Conservation (phyloP, 1,140 invertebrate genomes). For the Eulimnadia texana region DNA sequence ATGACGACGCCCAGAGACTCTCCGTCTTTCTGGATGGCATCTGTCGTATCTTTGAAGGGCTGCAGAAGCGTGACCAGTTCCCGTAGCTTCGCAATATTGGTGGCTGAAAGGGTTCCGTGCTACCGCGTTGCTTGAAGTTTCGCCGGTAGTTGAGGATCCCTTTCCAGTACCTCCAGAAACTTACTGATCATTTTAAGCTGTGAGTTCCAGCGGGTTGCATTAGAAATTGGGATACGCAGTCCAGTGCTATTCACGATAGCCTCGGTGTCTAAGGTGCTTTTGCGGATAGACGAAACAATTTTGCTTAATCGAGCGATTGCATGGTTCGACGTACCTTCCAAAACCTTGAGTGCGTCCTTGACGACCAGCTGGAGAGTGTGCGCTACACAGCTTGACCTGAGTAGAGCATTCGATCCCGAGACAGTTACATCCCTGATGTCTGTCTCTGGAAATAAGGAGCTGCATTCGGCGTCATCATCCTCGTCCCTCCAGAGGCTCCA, state of each 20-base stretch:
- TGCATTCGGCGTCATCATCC: background rate
- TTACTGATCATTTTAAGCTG: background rate
- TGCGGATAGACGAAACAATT: background rate
- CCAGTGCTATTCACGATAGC: background rate
- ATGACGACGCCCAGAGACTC: slow-evolving; percentile 7
- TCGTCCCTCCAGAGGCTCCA: background rate
- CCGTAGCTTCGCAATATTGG: background rate
- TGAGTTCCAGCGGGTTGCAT: slow-evolving; percentile 6
- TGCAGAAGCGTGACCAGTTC: background rate
- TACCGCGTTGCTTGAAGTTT: slow-evolving; percentile 4
- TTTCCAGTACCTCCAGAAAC: background rate
- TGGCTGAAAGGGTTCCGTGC: background rate
- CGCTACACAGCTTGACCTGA: slow-evolving; percentile 3
- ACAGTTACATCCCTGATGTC: background rate
- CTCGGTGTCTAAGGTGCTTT: background rate
- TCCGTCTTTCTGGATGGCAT: slow-evolving; percentile 6
- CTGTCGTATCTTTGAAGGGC: background rate
- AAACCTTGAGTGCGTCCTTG: background rate
- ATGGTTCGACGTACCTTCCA: background rate
- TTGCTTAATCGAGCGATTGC: background rate
- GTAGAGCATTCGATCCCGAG: background rate
- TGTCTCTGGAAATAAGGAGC: background rate
- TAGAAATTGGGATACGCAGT: background rate
- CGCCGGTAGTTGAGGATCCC: background rate
- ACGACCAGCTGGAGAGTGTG: slow-evolving; percentile 6